Evolutionary conservation across 2,888 invertebrate genomes (phyloP).

Genomic region (Mesopsocus fuscifrons): DNA sequence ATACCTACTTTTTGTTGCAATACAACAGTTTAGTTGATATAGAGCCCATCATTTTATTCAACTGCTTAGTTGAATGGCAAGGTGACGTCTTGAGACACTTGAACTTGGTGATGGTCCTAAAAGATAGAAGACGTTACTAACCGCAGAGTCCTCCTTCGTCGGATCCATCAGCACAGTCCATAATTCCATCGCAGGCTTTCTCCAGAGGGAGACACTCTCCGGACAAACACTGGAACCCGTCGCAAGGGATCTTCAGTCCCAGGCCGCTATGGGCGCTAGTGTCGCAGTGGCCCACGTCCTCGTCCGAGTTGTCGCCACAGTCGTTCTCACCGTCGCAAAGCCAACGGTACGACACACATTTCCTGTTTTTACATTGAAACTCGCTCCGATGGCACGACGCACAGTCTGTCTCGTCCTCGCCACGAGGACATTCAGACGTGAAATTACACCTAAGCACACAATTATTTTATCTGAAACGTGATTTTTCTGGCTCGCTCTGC

Average conservation of each 20-base stretch:
- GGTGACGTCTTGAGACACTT: no score
- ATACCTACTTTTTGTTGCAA: no score
- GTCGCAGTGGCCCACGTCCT: constrained; percentile 27
- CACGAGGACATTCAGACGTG: constrained; percentile 45
- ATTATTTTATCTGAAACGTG: no score
- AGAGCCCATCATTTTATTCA: no score
- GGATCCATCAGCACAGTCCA: constrained; percentile 44
- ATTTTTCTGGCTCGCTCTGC: no score
- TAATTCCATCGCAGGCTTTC: constrained; percentile 39
- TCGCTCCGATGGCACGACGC: constrained; percentile 25
- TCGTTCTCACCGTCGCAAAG: constrained; percentile 41
- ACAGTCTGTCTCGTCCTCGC: constrained; percentile 49
- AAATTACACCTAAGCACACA: constrained; percentile 44
- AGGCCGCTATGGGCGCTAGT: constrained; percentile 1
- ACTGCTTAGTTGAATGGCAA: no score
- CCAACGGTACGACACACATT: constrained; percentile 36
- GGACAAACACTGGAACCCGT: constrained; percentile 33
- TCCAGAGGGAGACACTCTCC: constrained; percentile 44
- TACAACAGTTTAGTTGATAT: no score
- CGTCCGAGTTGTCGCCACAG: constrained; percentile 56
- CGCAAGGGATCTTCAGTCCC: constrained; percentile 20
- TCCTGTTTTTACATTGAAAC: constrained; percentile 27
- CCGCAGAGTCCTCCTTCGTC: constrained; percentile 50
- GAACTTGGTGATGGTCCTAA: no score
- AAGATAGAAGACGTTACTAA: no score